Evolutionary conservation across 2,888 invertebrate genomes (phyloP), one percentile per base, ranked within the genome.

Genomic region (Catocala fraxini): DNA sequence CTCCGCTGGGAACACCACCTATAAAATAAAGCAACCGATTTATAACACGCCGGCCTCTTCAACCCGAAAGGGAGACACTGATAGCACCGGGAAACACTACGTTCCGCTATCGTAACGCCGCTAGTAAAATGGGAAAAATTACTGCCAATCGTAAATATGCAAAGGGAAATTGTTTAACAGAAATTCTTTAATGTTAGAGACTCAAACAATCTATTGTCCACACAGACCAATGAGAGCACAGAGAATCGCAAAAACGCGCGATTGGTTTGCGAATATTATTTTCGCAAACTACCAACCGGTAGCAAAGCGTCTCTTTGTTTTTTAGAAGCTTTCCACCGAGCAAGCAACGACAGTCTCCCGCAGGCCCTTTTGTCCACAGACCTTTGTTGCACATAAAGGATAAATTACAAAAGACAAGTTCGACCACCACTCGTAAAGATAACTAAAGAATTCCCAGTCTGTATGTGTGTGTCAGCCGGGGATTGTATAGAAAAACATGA

Each of bases 21-120:
- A 91, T 91, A 94, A 94, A 92, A 94, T 93, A 94, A 94, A 93
- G 81, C 89, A 92, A 87, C 89, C 92, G 89, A 92, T 94, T 93
- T 93, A 94, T 87, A 90, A 90, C 89, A 88, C 90, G 86, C 87
- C 80, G 79, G 88, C 89, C 89, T 89, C 84, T 91, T 89, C 87
- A 90, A 81, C 80, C 81, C 82, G 85, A 89, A 89, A 90, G 90
- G 88, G 87, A 87, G 85, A 88, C 90, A 89, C 86, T 89, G 89
- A 90, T 91, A 90, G 86, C 83, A 87, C 87, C 84, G 87, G 88
- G 86, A 86, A 54, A 61, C 48, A 56, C 56, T 56, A 58, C 63
- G 43, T 86, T 85, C 70, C 79, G 79, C 82, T 85, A 87, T 84
- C 83, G 79, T 74, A 83, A 82, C 82, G 80, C 78, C 79, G 70